These are phyloP conservation scores for Pampusana beccarii DNA, from an alignment of 2,113 vertebrate genomes.

Conservation along the genomic window DNA sequence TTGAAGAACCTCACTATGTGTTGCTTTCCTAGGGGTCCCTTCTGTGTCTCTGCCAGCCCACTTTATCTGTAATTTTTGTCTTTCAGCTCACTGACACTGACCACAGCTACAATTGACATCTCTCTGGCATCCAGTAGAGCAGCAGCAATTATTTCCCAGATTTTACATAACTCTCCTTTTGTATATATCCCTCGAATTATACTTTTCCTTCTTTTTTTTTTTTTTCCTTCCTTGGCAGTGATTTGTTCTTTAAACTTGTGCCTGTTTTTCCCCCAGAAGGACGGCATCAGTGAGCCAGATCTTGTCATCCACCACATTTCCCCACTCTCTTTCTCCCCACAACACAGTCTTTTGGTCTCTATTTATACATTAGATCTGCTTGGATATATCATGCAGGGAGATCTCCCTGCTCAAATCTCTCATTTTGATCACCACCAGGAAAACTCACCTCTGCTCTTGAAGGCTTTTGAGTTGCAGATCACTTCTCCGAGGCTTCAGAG, in stretches of 20 bases:
- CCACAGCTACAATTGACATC: accelerated
- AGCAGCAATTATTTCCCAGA: not conserved
- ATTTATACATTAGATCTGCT: not conserved
- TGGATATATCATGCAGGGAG: not conserved
- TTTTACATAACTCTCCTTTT: not conserved
- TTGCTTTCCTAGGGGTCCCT: not conserved
- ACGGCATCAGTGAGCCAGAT: accelerated
- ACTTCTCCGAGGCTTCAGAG: not conserved
- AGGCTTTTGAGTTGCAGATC: accelerated
- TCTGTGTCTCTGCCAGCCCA: not conserved
- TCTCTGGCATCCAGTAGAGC: not conserved
- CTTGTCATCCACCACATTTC: not conserved
- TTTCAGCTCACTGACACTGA: not conserved
- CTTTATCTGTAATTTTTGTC: not conserved
- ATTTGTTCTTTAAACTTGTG: not conserved
- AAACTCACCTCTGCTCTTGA: not conserved
- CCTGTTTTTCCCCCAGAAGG: not conserved
- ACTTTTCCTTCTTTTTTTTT: too few species aligned
- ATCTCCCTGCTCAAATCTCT: not conserved
- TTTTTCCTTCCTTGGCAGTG: not conserved
- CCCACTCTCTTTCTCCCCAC: not conserved
- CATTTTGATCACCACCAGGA: not conserved
- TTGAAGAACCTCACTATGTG: not conserved
- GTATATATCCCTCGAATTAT: not conserved
- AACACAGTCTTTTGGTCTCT: not conserved